Conservation (phyloP, 2,113 vertebrate genomes). For the Burhinus oedicnemus region DNA sequence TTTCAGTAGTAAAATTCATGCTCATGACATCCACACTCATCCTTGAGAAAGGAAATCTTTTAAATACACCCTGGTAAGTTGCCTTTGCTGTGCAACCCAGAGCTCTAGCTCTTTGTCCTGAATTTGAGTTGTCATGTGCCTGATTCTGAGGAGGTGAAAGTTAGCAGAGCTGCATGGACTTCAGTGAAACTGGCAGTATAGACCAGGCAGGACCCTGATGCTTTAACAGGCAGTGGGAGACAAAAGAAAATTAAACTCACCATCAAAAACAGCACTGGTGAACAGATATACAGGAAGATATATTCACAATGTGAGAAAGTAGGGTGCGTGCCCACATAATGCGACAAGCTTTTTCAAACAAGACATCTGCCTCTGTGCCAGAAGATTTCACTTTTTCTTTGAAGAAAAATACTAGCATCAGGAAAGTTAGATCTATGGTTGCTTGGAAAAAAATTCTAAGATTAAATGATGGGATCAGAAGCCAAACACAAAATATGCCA, state of each 20-base stretch:
- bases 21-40: neutral
- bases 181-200: neutral
- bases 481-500: neutral
- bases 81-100: neutral
- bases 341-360: neutral
- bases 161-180: neutral
- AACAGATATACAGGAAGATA: neutral
- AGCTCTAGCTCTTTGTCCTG: neutral
- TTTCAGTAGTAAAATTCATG: neutral
- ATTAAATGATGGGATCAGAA: neutral
- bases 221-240: neutral
- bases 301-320: neutral
- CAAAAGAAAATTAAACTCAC: neutral
- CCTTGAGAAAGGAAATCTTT: neutral
- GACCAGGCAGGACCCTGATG: neutral
- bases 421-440: neutral
- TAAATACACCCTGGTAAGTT: neutral
- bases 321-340: neutral
- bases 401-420: neutral
- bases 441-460: neutral
- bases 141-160: neutral
- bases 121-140: neutral
- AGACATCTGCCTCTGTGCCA: neutral
- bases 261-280: neutral
- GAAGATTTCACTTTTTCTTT: neutral